Evolutionary conservation across 2,888 invertebrate genomes (phyloP), one percentile per base, ranked within the genome.

Genomic region (Andrena minutula): DNA sequence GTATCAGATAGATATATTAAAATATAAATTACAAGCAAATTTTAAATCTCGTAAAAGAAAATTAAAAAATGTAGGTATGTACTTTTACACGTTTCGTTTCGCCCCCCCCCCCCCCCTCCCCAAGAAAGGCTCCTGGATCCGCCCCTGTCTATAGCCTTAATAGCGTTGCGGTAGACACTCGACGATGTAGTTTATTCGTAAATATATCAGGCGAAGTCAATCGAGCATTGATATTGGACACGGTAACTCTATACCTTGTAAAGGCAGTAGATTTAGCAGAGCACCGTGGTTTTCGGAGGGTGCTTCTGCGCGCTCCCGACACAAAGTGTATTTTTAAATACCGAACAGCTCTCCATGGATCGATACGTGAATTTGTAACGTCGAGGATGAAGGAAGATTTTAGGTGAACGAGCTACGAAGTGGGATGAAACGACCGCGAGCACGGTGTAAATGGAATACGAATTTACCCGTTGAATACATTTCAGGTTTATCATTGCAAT

Each of bases 401-500:
- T 4, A 23, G 61, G 66, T 47, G 26, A 75, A 68, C 56, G 47
- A 41, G 47, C 47, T 66, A 16, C 30, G 41, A 69, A 53, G 68
- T n/a, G 7, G 61, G 7, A 56, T 16, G 12, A 16, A 41, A 41
- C 16, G 16, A 41, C 41, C n/a, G 26, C 5, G 47, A 6, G 23
- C 53, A 28, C 10, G 63, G 32, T 26, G 68, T 63, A 64, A 26
- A 35, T 61, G 53, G 32, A 30, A 35, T 26, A 28, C 16, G 47
- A 69, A 56, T 56, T 49, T 75, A n/a, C 23, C 7, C 63, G 49
- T 41, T 16, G 69, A 49, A 47, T 78, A n/a, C 61, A 28, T 78
- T 78, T 63, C 16, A 16, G 23, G 53, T 61, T 75, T 63, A 68
- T 47, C 30, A 8, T 41, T 47, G 23, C 7, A 32, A 26, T 75